Percentiles rank a stretch among this genome's conserved stretches.
Evolutionary conservation across 53 echinoderm and acorn worm species (phyloP).

Genomic region (Temnopleurus reevesii): DNA sequence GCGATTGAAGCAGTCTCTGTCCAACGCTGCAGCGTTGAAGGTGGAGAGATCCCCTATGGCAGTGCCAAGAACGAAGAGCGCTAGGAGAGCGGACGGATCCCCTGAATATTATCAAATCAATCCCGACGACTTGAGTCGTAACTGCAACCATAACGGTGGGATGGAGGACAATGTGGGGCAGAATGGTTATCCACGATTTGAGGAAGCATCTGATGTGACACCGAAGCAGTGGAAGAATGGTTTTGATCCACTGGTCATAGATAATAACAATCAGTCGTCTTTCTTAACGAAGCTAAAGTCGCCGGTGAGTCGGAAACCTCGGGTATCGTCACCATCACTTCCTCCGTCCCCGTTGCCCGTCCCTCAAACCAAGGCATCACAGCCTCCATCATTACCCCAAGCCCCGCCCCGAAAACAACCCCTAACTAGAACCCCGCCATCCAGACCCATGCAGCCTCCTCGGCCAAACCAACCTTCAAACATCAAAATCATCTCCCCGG

Average conservation of each 20-base stretch:
- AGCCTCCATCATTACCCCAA: neutral
- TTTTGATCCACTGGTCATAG: neutral
- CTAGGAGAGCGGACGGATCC: neutral
- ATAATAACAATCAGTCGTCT: constrained; percentile 33
- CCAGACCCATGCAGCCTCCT: neutral
- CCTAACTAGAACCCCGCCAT: neutral
- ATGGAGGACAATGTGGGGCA: neutral
- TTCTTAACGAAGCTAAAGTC: constrained; percentile 27
- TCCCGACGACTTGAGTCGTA: neutral
- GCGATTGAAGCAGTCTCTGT: constrained; percentile 28
- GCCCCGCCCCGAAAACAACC: neutral
- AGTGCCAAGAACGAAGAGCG: constrained; percentile 1
- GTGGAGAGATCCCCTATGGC: neutral
- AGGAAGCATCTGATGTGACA: neutral
- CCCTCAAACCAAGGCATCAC: neutral
- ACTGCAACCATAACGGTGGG: constrained; percentile 34
- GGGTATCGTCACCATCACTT: neutral
- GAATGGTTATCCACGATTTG: neutral
- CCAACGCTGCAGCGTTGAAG: neutral
- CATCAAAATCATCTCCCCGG: neutral
- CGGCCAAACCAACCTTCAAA: neutral
- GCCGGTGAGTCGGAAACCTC: constrained; percentile 12
- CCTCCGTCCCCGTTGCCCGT: neutral
- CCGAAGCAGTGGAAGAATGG: neutral
- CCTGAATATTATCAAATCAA: neutral